Conservation (phyloP, 2,888 invertebrate genomes). For the Polyommatus icarus region DNA sequence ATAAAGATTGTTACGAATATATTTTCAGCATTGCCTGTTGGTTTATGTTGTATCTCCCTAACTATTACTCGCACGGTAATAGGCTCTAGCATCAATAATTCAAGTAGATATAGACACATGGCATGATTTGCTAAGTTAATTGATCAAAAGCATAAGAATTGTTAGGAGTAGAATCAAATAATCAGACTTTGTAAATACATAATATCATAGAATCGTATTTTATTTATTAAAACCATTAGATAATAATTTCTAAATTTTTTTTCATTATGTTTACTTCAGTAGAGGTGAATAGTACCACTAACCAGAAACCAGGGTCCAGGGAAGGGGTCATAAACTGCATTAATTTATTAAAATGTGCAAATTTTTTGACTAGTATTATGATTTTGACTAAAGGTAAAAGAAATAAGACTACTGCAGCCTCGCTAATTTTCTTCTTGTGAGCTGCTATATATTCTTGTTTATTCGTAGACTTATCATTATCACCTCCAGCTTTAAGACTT, state of each 20-base stretch:
- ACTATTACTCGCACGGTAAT: not conserved
- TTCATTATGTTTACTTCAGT: no score
- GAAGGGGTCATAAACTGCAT: no score
- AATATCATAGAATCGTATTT: no score
- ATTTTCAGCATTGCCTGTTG: conserved; percentile 27
- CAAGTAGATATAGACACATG: not conserved
- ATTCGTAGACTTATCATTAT: conserved; percentile 1
- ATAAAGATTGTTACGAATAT: conserved; percentile 26
- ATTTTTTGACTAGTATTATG: not conserved
- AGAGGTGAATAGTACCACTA: no score
- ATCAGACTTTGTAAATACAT: no score
- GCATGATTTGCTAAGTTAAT: not conserved
- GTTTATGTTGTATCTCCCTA: conserved; percentile 9
- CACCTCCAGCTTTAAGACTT: conserved; percentile 43
- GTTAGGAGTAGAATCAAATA: not conserved
- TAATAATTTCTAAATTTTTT: no score
- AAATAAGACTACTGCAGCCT: not conserved
- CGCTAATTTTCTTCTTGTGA: not conserved
- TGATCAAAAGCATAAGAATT: not conserved
- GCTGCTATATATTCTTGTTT: not conserved
- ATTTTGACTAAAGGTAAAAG: not conserved
- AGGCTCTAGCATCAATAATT: conserved; percentile 1
- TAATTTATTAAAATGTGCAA: no score
- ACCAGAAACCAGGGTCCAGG: no score
- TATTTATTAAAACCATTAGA: no score